Conservation (phyloP, 2,113 vertebrate species). For the Ursus arctos region DNA sequence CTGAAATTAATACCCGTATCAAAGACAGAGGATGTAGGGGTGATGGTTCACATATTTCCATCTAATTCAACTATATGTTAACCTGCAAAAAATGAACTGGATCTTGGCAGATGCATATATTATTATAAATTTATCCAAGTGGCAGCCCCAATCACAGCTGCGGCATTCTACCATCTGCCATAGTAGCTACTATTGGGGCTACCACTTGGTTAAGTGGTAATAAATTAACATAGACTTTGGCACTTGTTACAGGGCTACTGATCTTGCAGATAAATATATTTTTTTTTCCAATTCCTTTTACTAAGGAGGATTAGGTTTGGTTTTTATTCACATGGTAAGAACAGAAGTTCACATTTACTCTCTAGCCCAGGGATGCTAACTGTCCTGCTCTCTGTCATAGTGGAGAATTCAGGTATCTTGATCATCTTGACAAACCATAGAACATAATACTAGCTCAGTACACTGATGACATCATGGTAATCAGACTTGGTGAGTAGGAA, state of each 20-base stretch:
- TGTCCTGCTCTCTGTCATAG: background rate
- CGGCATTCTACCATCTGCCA: conserved; percentile 20
- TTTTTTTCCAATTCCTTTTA: background rate
- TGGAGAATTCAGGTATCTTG: background rate
- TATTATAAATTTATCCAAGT: conserved; percentile 39
- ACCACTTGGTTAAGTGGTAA: conserved; percentile 40
- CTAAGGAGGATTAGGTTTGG: background rate
- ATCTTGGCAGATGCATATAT: conserved; percentile 1
- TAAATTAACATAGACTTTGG: conserved; percentile 41
- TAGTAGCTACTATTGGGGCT: background rate
- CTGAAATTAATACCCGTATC: background rate
- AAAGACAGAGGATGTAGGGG: background rate
- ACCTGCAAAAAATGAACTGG: background rate
- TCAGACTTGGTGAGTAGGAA: background rate
- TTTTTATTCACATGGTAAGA: conserved; percentile 48
- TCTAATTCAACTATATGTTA: background rate
- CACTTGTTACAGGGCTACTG: background rate
- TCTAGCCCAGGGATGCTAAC: background rate
- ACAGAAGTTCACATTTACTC: background rate
- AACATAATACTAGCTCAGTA: background rate
- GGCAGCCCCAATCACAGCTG: background rate
- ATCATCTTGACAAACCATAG: background rate
- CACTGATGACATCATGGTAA: background rate
- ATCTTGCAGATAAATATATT: background rate
- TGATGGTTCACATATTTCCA: background rate